Base-by-base conservation (phyloP, 2,113 vertebrate species). In the Protomyctophum bolini region DNA sequence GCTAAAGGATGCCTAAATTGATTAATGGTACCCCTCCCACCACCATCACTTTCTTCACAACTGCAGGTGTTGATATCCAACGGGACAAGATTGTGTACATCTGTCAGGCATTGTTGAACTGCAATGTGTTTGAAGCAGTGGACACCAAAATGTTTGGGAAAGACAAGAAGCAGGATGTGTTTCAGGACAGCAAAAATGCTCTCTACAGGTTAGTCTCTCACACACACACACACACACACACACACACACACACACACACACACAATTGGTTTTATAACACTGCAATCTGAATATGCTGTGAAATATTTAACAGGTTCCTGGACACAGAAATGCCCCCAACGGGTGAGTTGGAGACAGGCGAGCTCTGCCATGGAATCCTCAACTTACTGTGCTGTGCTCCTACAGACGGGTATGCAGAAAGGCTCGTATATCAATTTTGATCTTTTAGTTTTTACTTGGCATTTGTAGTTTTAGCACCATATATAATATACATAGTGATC, bases 81-180 rank as follows among this genome's bases (percentile, higher is more conserved):
- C 94, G 96, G 10, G 87, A 90, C 56, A 96, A 96, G 83, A 94
- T 96, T 33, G 93, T 94, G 64, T 90, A 94, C 0, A 93, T 99
- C 2, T 98, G 97, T 77, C 98, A 98, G 45, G 94, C 93, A 0
- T 85, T 99, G 71, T 92, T 99, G 94, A 95, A 99, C 68, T 95
- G 94, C 70, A 93, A 92, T 66, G 94, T 97, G 55, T 97, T 99
- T 68, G 96, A 97, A 83, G 91, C 93, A 0, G 93, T 98, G 73
- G 94, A 93, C 0, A 95, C 92, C 1, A 94, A 84, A 72, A 88
- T 95, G 63, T 95, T 98, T 49, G 94, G 94, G 14, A 97, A 94
- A 90, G 95, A 95, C 73, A 95, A 92, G 71, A 95, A 93, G 41
- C 74, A 41, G 7, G 89, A 87, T 6, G 83, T 75, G 0, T 99